Evolutionary conservation across 1,140 invertebrate species (phyloP).

Genomic region (Camponotus vicinus): DNA sequence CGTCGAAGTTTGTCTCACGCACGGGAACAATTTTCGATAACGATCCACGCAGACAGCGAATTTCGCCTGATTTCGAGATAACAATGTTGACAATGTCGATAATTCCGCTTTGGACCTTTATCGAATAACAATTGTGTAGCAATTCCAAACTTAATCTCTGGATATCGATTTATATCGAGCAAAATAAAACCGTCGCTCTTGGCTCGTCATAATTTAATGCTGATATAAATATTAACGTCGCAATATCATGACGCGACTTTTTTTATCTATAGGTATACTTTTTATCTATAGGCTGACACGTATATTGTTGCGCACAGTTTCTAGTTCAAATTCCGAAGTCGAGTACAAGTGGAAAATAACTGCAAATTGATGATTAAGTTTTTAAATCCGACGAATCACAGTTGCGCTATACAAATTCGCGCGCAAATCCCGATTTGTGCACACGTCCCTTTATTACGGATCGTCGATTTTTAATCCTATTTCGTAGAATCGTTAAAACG

Average conservation of each 20-base stretch:
- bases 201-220: conserved; percentile 22
- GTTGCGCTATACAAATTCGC: background rate
- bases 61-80: background rate
- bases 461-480: background rate
- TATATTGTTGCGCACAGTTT: background rate
- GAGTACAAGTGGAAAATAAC: background rate
- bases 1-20: conserved; percentile 30
- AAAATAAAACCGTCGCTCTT: background rate
- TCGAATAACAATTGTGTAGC: background rate
- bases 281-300: background rate
- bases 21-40: conserved; percentile 50
- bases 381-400: background rate
- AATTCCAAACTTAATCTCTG: background rate
- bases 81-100: background rate
- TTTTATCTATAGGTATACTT: conserved; percentile 14
- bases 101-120: background rate
- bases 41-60: conserved; percentile 2
- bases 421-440: background rate
- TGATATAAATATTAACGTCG: conserved; percentile 25
- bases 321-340: background rate
- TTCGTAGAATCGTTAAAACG: background rate
- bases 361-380: background rate
- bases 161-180: conserved; percentile 19
- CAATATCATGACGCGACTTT: conserved; percentile 28
- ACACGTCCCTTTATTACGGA: background rate